Percentiles rank a stretch among this genome's conserved stretches.
These are phyloP conservation scores for Eledona agricola DNA, from an alignment of 2,888 invertebrate species.

Conservation along the genomic window DNA sequence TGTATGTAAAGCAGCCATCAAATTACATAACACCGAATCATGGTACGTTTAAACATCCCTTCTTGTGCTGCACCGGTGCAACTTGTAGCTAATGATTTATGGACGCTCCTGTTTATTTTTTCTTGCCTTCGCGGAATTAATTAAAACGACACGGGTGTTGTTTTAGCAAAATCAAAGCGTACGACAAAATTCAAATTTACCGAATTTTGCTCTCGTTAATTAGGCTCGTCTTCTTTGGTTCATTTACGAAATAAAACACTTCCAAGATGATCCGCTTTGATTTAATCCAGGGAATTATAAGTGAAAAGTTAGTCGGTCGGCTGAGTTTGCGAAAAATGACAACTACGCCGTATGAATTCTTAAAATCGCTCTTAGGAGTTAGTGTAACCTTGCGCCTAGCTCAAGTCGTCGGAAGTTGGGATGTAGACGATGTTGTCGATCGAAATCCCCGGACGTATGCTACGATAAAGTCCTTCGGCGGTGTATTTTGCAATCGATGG, in stretches of 20 bases:
- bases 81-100: constrained; percentile 50
- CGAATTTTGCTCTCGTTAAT: constrained; percentile 3
- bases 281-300: constrained; percentile 1
- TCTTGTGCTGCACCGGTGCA: constrained; percentile 40
- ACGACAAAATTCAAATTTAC: not conserved
- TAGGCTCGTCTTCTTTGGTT: constrained; percentile 3
- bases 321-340: too few relatives aligned
- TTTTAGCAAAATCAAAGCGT: constrained; percentile 2
- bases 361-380: too few relatives aligned
- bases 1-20: constrained; percentile 61
- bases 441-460: constrained; percentile 12
- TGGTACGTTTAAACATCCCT: constrained; percentile 48
- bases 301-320: too few relatives aligned
- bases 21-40: constrained; percentile 59
- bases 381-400: not conserved
- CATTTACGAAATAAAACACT: constrained; percentile 5
- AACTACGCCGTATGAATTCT: too few relatives aligned
- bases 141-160: constrained; percentile 2
- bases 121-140: constrained; percentile 7
- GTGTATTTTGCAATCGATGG: constrained; percentile 21
- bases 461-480: constrained; percentile 16
- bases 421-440: constrained; percentile 9
- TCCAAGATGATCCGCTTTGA: constrained; percentile 1
- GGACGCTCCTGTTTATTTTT: constrained; percentile 28
- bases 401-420: too few relatives aligned